Base-by-base conservation (phyloP, 2,888 invertebrate species). In the Drosophila sordidapex region DNA sequence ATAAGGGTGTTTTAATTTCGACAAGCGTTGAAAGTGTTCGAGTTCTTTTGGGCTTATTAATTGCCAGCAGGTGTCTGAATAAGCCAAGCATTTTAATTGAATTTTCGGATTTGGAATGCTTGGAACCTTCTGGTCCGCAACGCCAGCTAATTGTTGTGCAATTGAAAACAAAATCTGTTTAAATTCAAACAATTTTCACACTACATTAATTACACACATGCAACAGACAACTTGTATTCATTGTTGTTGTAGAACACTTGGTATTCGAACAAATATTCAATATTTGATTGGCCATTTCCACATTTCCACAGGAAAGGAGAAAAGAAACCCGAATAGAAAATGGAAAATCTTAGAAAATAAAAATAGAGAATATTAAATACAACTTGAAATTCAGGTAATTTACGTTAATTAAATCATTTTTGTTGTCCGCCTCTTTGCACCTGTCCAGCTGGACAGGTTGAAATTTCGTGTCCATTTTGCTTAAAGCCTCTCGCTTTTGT, bases 21-120 rank as follows among this genome's bases (percentile, higher is more conserved):
- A 11, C 8, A 2, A 31, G 13, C 11, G 7, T 11, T 6, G 13
- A 8, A 18, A 18, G 2, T 36, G 25, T 4, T 25, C 35, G 10
- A 43, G 8, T 53, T 35, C 33, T 25, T 35, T 46, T 29, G 29
- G 31, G 46, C 51, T 56, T 38, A 40, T 72, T 68, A 78, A 76
- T 73, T 78, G 69, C 38, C 60, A 33, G 49, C 79, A 76, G 76
- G 79, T 76, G 76, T 78, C 29, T 53, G 49, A 46, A 40, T 51
- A 27, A 54, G 62, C 53, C 52, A 48, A 35, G 18, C 43, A 57
- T 15, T 69, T 74, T 78, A 76, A 76, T 78, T 76, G 69, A 69
- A 74, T 74, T 76, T 79, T 58, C 69, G 40, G 57, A 56, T 35
- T 59, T 78, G 10, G 48, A 43, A 49, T 59, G 38, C 33, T 46